Evolutionary conservation across 2,797 vertebrate genomes (phyloP), one percentile per base, ranked within the genome.

Genomic region (Mus spretus): DNA sequence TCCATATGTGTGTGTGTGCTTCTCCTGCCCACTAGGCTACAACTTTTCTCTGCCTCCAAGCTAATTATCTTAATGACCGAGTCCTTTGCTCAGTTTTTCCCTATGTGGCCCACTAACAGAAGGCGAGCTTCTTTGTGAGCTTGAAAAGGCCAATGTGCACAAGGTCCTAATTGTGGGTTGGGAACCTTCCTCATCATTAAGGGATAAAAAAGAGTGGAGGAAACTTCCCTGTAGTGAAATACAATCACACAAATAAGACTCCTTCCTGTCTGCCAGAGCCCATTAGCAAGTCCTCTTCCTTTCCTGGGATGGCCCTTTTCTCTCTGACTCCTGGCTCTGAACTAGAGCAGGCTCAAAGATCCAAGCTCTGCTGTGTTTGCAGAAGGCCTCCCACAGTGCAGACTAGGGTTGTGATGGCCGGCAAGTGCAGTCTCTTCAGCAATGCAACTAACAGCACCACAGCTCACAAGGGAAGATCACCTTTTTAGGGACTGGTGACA

Each of bases 1-100:
- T 28, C 31, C 15, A 5, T 0, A 8, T 44, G 34, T 26, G 14
- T 78, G 50, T 50, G 50, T 50, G 47, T 44, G 44, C 44, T 44
- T 44, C 44, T 44, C 47, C 47, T 47, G 47, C 63, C 20, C 14
- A 47, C 83, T 0, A 3, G 72, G 24, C 40, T 37, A 10, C 0
- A 7, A 20, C 57, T 24, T 84, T 31, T 50, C 47, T 82, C 53
- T 5, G 3, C 44, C n/a, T 37, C 37, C 50, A 34, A 0, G 1
- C 63, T 55, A 47, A 80, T 65, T 81, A 55, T 26, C 59, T 80
- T 11, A 74, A 74, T 40, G 84, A 65, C 14, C 24, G 72, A 85
- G 61, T 34, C 77, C 90, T 95, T 72, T 89, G 59, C 65, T 91
- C 75, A 77, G 40, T 78, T 50, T 47, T 47, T 20, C 53, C 24